These are phyloP conservation scores for Microcebus tavaratra DNA, from an alignment of 2,113 vertebrate genomes.

Conservation along the genomic window DNA sequence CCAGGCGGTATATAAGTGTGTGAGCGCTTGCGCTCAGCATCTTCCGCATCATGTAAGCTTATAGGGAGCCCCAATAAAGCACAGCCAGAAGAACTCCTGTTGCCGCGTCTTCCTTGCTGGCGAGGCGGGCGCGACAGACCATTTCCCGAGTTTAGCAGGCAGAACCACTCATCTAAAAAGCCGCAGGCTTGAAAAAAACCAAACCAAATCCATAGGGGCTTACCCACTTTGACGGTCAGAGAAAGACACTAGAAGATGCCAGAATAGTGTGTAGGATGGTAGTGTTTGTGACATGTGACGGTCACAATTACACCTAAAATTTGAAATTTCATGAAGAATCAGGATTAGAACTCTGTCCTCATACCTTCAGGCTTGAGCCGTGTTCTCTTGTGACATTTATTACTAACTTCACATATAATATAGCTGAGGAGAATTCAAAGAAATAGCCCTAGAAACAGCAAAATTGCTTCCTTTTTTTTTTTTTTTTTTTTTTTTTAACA, in stretches of 20 bases:
- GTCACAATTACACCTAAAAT: not conserved
- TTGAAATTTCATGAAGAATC: not conserved
- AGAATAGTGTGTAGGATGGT: not conserved
- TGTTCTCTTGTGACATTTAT: not conserved
- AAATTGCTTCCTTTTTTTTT: slow-evolving; percentile 50
- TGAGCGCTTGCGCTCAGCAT: no score
- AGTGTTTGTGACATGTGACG: not conserved
- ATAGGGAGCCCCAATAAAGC: no score
- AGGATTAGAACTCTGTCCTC: not conserved
- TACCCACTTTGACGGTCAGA: no score
- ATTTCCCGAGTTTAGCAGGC: not conserved
- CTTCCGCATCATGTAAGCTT: no score
- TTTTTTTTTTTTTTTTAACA: slow-evolving; percentile 15
- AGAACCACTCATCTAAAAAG: not conserved
- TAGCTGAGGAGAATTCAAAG: not conserved
- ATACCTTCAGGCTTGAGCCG: not conserved
- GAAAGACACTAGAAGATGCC: not conserved
- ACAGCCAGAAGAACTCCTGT: no score
- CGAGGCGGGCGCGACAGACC: no score
- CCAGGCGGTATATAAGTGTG: no score
- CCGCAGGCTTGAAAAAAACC: not conserved
- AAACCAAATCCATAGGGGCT: not conserved
- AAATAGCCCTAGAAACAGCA: slow-evolving; percentile 8
- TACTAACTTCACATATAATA: not conserved
- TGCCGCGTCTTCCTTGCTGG: no score